These are phyloP conservation scores for Apteryx mantelli DNA, from an alignment of 2,113 vertebrate genomes.

Conservation along the genomic window DNA sequence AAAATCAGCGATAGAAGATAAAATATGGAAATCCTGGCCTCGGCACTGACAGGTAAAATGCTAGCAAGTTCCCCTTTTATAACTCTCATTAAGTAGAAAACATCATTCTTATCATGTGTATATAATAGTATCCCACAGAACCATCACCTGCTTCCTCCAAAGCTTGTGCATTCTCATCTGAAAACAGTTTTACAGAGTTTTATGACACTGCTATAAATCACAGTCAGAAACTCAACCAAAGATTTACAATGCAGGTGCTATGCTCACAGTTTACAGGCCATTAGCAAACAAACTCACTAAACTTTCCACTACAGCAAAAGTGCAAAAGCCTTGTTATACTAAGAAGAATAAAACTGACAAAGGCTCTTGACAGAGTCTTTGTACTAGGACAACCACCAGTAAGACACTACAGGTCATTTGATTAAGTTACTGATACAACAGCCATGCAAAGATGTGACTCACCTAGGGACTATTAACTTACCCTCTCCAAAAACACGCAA, in stretches of 20 bases:
- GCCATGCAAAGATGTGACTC: neutral
- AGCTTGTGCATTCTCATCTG: neutral
- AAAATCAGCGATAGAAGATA: neutral
- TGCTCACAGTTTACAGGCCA: neutral
- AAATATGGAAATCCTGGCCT: neutral
- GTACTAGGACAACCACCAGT: neutral
- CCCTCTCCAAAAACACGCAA: neutral
- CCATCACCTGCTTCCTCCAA: accelerated
- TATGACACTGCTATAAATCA: neutral
- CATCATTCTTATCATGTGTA: neutral
- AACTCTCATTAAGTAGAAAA: neutral
- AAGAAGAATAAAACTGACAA: neutral
- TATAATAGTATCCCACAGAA: neutral
- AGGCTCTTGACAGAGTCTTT: neutral
- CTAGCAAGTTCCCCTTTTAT: neutral
- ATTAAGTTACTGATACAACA: neutral
- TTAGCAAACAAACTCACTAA: neutral
- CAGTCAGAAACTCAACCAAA: neutral
- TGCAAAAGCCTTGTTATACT: neutral
- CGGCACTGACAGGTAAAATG: accelerated
- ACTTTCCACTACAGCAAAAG: neutral
- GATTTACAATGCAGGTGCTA: neutral
- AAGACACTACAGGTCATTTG: neutral
- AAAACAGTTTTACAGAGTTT: neutral
- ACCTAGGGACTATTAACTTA: neutral